A percentile compares a stretch with the other conserved stretches of the same genome.
phyloP scores from a whole-genome alignment of 1,140 invertebrate species.

The Anoplophora glabripennis region DNA sequence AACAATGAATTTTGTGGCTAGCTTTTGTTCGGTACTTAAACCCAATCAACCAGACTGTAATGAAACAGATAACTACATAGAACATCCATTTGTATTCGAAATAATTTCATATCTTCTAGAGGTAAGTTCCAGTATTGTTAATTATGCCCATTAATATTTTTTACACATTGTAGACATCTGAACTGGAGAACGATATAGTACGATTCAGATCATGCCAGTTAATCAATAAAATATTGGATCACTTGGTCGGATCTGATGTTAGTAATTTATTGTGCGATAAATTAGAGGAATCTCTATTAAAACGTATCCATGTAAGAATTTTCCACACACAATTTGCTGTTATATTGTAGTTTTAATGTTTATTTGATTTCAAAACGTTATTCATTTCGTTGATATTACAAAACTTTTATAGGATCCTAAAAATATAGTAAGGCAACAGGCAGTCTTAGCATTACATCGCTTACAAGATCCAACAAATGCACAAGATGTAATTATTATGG shows the following conservation, averaged over 20 bases:
- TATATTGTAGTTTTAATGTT: no score
- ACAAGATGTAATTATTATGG: conserved; percentile 20
- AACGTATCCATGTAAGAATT: no score
- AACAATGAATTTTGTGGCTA: conserved; percentile 1
- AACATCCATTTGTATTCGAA: conserved; percentile 2
- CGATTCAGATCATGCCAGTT: conserved; percentile 13
- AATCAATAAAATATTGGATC: conserved; percentile 16
- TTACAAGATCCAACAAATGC: conserved; percentile 24
- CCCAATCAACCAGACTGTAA: background rate
- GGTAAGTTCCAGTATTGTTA: background rate
- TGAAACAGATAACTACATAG: background rate
- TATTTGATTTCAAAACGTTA: no score
- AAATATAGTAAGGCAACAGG: conserved; percentile 18
- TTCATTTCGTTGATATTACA: no score
- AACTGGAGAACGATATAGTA: conserved; percentile 4
- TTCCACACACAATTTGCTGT: no score
- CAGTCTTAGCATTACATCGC: conserved; percentile 20
- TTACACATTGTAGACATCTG: conserved; percentile 1
- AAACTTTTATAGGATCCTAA: conserved; percentile 21
- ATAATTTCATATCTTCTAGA: conserved; percentile 5
- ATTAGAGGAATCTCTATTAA: conserved; percentile 1
- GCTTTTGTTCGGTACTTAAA: conserved; percentile 12
- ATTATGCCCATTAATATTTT: background rate
- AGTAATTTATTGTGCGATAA: conserved; percentile 11
- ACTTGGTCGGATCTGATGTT: conserved; percentile 6